These are phyloP conservation scores for Drosophila suzukii DNA, from an alignment of 1,140 invertebrate genomes.

Conservation along the genomic window DNA sequence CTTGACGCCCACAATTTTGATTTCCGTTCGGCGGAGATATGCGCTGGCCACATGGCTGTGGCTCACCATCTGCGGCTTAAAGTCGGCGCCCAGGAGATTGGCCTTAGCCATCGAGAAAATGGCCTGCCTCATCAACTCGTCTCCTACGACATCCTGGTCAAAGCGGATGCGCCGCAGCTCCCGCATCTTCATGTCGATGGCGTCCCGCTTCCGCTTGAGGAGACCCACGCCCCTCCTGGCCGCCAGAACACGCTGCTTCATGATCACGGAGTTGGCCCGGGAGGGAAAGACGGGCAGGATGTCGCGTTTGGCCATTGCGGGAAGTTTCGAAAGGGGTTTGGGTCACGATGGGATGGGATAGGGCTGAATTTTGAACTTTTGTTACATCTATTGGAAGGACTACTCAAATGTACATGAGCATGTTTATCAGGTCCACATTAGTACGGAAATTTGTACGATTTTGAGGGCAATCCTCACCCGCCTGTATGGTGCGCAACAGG, in stretches of 20 bases:
- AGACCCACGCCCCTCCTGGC: conserved; percentile 63
- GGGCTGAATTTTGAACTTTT: background rate
- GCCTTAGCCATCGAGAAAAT: conserved; percentile 76
- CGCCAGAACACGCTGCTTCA: conserved; percentile 56
- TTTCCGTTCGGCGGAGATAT: conserved; percentile 16
- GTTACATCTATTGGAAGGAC: background rate
- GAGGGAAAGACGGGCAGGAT: conserved; percentile 69
- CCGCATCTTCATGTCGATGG: conserved; percentile 71
- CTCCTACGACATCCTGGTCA: conserved; percentile 26
- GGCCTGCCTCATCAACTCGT: conserved; percentile 51
- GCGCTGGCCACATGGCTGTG: conserved; percentile 14
- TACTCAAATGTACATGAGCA: background rate
- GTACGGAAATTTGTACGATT: no score
- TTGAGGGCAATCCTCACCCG: no score
- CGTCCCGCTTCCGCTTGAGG: conserved; percentile 71
- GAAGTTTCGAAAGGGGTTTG: background rate
- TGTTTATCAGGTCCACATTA: no score
- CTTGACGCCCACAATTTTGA: conserved; percentile 65
- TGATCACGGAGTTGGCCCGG: conserved; percentile 68
- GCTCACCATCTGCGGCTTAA: conserved; percentile 58
- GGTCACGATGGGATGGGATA: no score
- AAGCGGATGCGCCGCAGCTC: conserved; percentile 26
- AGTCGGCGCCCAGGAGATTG: conserved; percentile 68
- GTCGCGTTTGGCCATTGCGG: conserved; percentile 50
- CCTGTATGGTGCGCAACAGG: no score